phyloP scores from a whole-genome alignment of 2,113 vertebrate species.

The Campylorhamphus procurvoides region DNA sequence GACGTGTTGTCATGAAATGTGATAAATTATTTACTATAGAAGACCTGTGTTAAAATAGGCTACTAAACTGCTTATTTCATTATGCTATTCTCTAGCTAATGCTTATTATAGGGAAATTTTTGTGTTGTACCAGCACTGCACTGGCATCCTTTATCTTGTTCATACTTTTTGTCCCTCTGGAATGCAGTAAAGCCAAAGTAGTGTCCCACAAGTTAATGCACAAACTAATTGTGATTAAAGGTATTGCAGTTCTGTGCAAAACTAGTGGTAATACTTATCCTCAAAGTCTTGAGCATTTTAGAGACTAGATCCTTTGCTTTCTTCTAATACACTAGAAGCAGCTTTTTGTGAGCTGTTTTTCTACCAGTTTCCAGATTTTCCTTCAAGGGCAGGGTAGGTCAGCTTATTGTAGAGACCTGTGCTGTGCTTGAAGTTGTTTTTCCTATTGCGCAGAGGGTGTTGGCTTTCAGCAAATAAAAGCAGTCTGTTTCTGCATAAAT shows the following conservation, averaged over 20 bases:
- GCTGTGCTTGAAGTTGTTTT: not conserved
- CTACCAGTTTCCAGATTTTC: not conserved
- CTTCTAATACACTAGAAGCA: not conserved
- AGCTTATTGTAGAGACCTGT: not conserved
- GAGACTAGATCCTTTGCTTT: not conserved
- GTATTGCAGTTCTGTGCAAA: not conserved
- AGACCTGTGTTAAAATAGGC: not conserved
- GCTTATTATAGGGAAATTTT: not conserved
- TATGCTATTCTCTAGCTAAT: not conserved
- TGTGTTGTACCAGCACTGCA: not conserved
- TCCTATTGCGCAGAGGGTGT: not conserved
- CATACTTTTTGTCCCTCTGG: not conserved
- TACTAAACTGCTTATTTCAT: not conserved
- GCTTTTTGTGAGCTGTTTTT: not conserved
- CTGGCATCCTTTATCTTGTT: not conserved
- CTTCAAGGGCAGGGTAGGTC: not conserved
- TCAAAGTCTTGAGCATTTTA: not conserved
- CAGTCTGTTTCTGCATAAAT: not conserved
- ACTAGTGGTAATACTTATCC: not conserved
- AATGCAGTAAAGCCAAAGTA: not conserved
- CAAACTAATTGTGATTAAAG: not conserved
- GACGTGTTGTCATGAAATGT: not conserved
- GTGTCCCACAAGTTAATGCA: not conserved
- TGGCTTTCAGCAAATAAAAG: slow-evolving; percentile 17
- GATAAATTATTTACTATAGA: not conserved